phyloP scores from a whole-genome alignment of 1,140 invertebrate species.

The Brachionus rubens region DNA sequence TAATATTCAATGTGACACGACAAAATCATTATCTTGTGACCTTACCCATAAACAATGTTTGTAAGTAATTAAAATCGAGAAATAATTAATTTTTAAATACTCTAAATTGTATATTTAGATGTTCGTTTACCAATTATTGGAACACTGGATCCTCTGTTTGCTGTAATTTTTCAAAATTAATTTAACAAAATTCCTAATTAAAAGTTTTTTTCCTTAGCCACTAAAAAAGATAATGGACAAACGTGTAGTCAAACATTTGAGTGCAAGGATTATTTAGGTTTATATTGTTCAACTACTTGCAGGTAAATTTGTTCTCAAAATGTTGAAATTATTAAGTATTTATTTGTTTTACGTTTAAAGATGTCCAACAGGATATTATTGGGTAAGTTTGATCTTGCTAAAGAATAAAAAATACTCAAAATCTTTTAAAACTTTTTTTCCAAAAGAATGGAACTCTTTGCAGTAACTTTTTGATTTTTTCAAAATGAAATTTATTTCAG shows the following conservation, averaged over 20 bases:
- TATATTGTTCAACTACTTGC: neutral
- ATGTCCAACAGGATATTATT: neutral
- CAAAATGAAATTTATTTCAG: too few species aligned
- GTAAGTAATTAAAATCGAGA: neutral
- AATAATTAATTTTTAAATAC: neutral
- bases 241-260: neutral
- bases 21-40: neutral
- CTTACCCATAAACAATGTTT: neutral
- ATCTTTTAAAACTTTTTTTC: neutral
- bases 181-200: too few species aligned
- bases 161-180: too few species aligned
- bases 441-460: neutral
- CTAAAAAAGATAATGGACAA: neutral
- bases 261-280: neutral
- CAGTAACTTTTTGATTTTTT: neutral
- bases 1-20: neutral
- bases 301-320: neutral
- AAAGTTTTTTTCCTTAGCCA: too few species aligned
- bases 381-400: neutral
- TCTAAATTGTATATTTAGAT: neutral
- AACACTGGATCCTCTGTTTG: too few species aligned
- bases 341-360: neutral
- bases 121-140: neutral
- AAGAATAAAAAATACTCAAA: too few species aligned
- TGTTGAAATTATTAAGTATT: neutral